Percentiles rank a stretch among this genome's conserved stretches.
These are phyloP conservation scores for Pecten maximus DNA, from an alignment of 2,888 invertebrate species.

Conservation along the genomic window DNA sequence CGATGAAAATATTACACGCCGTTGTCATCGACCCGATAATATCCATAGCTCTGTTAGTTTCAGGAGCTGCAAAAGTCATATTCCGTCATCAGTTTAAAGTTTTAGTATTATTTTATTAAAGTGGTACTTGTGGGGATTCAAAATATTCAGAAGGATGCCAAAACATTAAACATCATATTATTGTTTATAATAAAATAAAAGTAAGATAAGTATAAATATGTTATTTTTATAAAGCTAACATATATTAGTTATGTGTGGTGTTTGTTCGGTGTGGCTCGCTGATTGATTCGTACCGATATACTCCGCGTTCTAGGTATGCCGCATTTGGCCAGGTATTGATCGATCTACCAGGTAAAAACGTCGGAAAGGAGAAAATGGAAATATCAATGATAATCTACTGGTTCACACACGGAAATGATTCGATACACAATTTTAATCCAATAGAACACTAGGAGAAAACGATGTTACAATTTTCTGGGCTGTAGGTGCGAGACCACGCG, in stretches of 20 bases:
- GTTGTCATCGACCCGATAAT: not conserved
- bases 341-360: not conserved
- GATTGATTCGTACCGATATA: conserved; percentile 5
- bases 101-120: not conserved
- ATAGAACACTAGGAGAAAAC: conserved; percentile 7
- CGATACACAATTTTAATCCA: conserved; percentile 36
- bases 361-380: conserved; percentile 39
- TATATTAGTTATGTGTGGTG: not conserved
- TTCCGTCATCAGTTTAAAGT: not conserved
- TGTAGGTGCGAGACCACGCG: not conserved
- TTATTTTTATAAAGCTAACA: not conserved
- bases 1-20: not conserved
- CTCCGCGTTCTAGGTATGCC: not conserved
- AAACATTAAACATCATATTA: not conserved
- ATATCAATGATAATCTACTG: conserved; percentile 28
- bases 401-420: conserved; percentile 38
- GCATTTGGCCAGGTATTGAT: conserved; percentile 35
- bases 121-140: not conserved
- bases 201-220: not conserved
- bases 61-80: not conserved
- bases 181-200: not conserved
- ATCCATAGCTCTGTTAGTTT: not conserved
- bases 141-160: not conserved
- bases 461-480: conserved; percentile 17
- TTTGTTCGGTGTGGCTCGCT: not conserved